These are phyloP conservation scores for Cheilosia urbana DNA, from an alignment of 2,888 invertebrate genomes.

Conservation along the genomic window DNA sequence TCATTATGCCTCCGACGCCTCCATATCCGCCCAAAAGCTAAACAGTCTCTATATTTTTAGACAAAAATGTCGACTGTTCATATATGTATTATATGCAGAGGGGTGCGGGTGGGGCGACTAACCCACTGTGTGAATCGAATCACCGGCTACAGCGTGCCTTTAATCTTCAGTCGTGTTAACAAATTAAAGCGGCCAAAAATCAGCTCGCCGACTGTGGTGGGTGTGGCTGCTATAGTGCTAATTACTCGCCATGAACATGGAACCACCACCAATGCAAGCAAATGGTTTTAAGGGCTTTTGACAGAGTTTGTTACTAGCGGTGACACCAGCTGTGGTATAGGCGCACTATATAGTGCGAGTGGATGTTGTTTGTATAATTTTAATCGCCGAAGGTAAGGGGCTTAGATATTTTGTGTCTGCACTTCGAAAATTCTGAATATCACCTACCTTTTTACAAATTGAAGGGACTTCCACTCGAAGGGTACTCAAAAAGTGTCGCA, in stretches of 20 bases:
- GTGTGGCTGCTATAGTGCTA: conserved; percentile 17
- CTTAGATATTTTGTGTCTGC: neutral
- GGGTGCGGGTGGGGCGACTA: neutral
- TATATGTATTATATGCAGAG: neutral
- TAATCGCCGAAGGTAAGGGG: neutral
- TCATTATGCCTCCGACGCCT: too few relatives aligned
- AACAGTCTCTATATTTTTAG: conserved; percentile 8
- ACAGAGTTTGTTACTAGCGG: conserved; percentile 27
- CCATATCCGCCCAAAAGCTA: conserved; percentile 1
- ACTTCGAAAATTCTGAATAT: neutral
- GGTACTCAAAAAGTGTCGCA: too few relatives aligned
- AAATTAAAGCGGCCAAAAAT: conserved; percentile 37
- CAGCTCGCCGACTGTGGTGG: neutral
- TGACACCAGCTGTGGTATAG: conserved; percentile 40
- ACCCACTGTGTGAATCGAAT: neutral
- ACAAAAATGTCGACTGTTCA: conserved; percentile 26
- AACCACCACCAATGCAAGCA: conserved; percentile 48
- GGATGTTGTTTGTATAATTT: neutral
- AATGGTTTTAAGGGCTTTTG: conserved; percentile 34
- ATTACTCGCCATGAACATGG: conserved; percentile 57
- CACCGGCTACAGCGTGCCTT: conserved; percentile 27
- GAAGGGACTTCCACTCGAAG: too few relatives aligned
- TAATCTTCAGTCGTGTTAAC: conserved; percentile 35
- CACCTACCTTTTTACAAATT: too few relatives aligned
- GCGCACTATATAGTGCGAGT: neutral